Percentiles rank a stretch among this genome's conserved stretches.
These are phyloP conservation scores for Tinea semifulvella DNA, from an alignment of 2,888 invertebrate genomes.

Conservation along the genomic window DNA sequence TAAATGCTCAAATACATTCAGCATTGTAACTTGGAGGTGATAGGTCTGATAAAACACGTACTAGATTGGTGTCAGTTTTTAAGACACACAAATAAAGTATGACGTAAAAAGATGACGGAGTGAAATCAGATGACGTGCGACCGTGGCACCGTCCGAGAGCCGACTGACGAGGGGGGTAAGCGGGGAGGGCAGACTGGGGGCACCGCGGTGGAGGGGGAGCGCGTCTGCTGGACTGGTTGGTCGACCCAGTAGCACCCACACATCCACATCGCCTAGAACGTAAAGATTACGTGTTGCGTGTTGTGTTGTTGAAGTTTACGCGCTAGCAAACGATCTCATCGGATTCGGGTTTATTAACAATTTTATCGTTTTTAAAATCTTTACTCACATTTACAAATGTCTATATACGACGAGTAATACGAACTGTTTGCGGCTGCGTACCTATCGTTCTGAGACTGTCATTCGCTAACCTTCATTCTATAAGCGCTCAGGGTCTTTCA, in stretches of 20 bases:
- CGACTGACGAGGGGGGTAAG: conserved; percentile 28
- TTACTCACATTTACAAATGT: neutral
- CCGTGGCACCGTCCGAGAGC: conserved; percentile 37
- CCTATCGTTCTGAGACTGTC: neutral
- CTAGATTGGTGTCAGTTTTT: conserved; percentile 35
- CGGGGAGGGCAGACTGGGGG: conserved; percentile 30
- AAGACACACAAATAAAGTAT: conserved; percentile 50
- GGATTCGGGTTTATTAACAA: conserved; percentile 5
- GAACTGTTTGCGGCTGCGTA: neutral
- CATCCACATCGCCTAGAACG: conserved; percentile 19
- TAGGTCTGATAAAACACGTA: conserved; percentile 32
- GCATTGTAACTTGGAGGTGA: neutral
- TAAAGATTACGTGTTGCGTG: conserved; percentile 15
- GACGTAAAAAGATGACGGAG: conserved; percentile 39
- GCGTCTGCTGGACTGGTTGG: conserved; percentile 62
- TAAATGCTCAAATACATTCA: neutral
- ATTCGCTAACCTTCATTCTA: conserved; percentile 5
- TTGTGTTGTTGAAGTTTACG: conserved; percentile 13
- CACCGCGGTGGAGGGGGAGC: conserved; percentile 56
- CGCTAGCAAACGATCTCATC: conserved; percentile 11
- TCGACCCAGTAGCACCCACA: conserved; percentile 59
- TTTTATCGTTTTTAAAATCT: neutral
- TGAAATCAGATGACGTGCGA: conserved; percentile 24
- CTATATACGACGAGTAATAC: neutral
- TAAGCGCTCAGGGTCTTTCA: conserved; percentile 8